Base-by-base conservation (phyloP, 2,113 vertebrate genomes). In the Stictonetta naevosa region DNA sequence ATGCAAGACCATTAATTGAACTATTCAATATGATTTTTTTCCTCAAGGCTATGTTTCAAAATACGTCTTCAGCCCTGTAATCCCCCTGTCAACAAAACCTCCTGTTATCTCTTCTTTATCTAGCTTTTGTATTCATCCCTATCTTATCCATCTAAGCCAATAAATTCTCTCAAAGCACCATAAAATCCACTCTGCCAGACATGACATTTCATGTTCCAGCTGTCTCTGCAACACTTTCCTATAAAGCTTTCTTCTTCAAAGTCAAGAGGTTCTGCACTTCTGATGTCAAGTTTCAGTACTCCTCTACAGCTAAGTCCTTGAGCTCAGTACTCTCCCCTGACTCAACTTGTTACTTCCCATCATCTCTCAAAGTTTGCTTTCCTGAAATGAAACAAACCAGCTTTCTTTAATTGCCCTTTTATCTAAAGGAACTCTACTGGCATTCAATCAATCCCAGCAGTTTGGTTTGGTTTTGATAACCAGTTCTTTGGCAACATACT, bases 1-100 rank as follows among this genome's bases (percentile, higher is more conserved):
- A 53, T 60, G 73, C 59, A 90, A 83, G 72, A 92, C 74, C 72
- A 59, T 62, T 40, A 83, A 52, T 16, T 86, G 85, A 73, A 62
- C 71, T 88, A 66, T 67, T 93, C 83, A 56, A 20, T 48, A 67
- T 25, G 36, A 23, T 38, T 63, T 28, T 69, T 60, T 31, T 64
- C 76, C 76, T 92, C 42, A 59, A 71, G 73, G 67, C 48, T 66
- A 5, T 44, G 76, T 81, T 88, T 77, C 84, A 95, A 85, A 93
- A 76, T 83, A 16, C 3, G 52, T 78, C 80, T 83, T 76, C 83
- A 86, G 88, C 48, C 46, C 69, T 71, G 40, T 77, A 90, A 96
- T 88, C n/a, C 36, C n/a, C 33, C 63, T 81, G 31, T 96, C 92
- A 96, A 62, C 76, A 92, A 90, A 93, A 67, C 17, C 83, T 88